Percentiles rank a stretch among this genome's conserved stretches.
phyloP scores from a whole-genome alignment of 2,888 invertebrate species.

The Lobophora halterata region DNA sequence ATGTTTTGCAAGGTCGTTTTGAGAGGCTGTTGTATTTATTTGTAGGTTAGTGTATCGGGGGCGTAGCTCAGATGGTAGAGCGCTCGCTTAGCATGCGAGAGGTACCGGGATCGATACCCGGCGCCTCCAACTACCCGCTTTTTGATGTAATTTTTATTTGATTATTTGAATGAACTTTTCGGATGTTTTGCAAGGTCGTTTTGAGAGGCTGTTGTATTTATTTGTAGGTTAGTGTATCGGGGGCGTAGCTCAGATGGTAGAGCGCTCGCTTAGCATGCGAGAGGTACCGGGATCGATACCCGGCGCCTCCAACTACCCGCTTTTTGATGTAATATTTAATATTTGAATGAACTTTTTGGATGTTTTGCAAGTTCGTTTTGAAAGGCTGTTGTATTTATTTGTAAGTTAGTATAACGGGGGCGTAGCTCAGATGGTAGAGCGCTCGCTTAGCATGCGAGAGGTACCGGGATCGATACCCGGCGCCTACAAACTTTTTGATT shows the following conservation, averaged over 20 bases:
- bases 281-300: constrained; percentile 73
- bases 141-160: not conserved
- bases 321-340: too few relatives aligned
- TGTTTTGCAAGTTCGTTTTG: too few relatives aligned
- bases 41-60: constrained; percentile 5
- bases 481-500: constrained; percentile 39
- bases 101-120: constrained; percentile 69
- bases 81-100: constrained; percentile 82
- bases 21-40: too few relatives aligned
- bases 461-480: constrained; percentile 68
- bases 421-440: constrained; percentile 75
- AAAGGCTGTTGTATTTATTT: too few relatives aligned
- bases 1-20: too few relatives aligned
- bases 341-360: not conserved
- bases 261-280: constrained; percentile 82
- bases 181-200: too few relatives aligned
- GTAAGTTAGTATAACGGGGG: constrained; percentile 13
- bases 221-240: constrained; percentile 4
- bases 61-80: constrained; percentile 73
- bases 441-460: constrained; percentile 82
- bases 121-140: constrained; percentile 41
- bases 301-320: constrained; percentile 53
- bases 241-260: constrained; percentile 69
- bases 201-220: too few relatives aligned
- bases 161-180: not conserved